These are phyloP conservation scores for Okamejei kenojei DNA, from an alignment of 2,797 vertebrate species.

Conservation along the genomic window DNA sequence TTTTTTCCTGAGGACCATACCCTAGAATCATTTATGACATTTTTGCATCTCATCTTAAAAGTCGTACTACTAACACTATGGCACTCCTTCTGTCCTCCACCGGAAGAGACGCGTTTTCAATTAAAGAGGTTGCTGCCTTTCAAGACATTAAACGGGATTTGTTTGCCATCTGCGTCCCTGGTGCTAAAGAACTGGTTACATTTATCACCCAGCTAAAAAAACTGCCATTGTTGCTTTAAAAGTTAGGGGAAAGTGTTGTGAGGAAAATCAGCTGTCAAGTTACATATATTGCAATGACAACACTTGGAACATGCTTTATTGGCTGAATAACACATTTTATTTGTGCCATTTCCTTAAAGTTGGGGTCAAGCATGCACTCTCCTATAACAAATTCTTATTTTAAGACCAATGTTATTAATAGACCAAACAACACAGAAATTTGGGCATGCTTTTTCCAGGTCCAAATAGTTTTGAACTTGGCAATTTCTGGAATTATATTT, in stretches of 20 bases:
- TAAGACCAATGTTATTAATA: not conserved
- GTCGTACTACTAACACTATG: too few relatives aligned
- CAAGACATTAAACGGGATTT: not conserved
- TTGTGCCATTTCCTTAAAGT: not conserved
- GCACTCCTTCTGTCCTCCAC: too few relatives aligned
- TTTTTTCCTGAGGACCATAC: too few relatives aligned
- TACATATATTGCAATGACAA: not conserved
- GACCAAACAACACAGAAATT: not conserved
- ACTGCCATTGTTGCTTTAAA: not conserved
- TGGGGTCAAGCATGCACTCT: not conserved
- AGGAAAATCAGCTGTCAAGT: not conserved
- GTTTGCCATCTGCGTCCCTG: not conserved
- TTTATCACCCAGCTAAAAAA: not conserved
- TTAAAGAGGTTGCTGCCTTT: not conserved
- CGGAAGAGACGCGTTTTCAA: not conserved
- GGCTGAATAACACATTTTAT: not conserved
- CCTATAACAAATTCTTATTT: not conserved
- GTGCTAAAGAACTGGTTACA: not conserved
- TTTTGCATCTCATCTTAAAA: too few relatives aligned
- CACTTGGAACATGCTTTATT: not conserved
- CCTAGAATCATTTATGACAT: too few relatives aligned
- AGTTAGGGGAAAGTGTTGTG: not conserved
- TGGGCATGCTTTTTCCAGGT: not conserved
- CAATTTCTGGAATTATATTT: not conserved
- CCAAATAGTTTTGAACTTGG: not conserved